phyloP scores from a whole-genome alignment of 2,113 vertebrate genomes.

The Brachionichthys hirsutus region DNA sequence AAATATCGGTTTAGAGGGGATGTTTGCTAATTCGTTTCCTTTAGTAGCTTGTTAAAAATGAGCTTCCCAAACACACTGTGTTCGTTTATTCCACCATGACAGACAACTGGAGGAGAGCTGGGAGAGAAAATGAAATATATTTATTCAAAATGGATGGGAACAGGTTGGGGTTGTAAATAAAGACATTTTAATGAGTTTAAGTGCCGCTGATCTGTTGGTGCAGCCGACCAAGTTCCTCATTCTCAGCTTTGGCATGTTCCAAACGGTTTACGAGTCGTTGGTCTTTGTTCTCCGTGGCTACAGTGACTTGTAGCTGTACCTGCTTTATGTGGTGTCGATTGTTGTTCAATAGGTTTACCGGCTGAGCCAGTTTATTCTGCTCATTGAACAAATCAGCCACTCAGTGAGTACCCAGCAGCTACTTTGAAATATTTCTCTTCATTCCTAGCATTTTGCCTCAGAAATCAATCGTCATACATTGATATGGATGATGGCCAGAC shows the following conservation, averaged over 20 bases:
- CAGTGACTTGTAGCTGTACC: not conserved
- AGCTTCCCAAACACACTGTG: too few species aligned
- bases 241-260: not conserved
- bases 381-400: not conserved
- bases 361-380: not conserved
- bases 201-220: not conserved
- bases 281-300: not conserved
- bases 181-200: not conserved
- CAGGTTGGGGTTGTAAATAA: not conserved
- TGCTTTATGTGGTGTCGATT: not conserved
- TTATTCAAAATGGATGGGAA: not conserved
- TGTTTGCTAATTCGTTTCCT: too few species aligned
- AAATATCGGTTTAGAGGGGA: too few species aligned
- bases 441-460: slow-evolving; percentile 1
- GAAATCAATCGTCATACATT: slow-evolving; percentile 38
- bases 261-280: not conserved
- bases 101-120: not conserved
- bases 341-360: not conserved
- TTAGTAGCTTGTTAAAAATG: too few species aligned
- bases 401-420: not conserved
- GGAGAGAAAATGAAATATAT: not conserved
- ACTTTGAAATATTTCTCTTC: slow-evolving; percentile 19
- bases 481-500: slow-evolving; percentile 24
- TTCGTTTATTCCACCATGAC: too few species aligned
- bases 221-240: not conserved